phyloP scores from a whole-genome alignment of 2,888 invertebrate species.

The Orthosia gracilis region DNA sequence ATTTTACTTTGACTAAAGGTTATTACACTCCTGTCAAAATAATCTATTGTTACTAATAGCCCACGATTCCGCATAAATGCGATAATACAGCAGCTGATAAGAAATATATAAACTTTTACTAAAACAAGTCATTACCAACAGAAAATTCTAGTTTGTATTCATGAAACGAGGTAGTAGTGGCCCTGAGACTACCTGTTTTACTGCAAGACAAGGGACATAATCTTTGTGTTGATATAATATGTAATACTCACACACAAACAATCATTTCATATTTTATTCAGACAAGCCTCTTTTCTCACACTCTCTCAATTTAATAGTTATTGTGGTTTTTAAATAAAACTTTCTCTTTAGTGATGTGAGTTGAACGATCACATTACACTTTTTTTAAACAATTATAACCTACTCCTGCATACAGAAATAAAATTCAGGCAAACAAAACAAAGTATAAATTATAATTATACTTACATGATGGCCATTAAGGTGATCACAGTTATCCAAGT shows the following conservation, averaged over 20 bases:
- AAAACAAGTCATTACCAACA: constrained; percentile 12
- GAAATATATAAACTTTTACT: constrained; percentile 34
- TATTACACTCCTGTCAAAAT: constrained; percentile 52
- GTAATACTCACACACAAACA: background rate
- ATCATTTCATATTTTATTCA: constrained; percentile 9
- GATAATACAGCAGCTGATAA: constrained; percentile 54
- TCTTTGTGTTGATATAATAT: background rate
- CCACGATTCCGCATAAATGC: constrained; percentile 23
- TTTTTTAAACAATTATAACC: background rate
- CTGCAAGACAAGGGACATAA: background rate
- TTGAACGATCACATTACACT: background rate
- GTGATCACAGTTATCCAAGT: constrained; percentile 89
- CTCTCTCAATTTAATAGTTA: constrained; percentile 3
- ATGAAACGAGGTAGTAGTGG: background rate
- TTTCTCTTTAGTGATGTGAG: constrained; percentile 30
- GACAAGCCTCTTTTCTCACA: constrained; percentile 26
- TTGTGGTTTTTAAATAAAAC: constrained; percentile 9
- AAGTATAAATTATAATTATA: constrained; percentile 34
- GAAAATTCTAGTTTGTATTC: constrained; percentile 20
- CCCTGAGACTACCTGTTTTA: constrained; percentile 5
- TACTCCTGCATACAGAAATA: background rate
- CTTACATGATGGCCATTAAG: constrained; percentile 91
- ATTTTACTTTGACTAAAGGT: constrained; percentile 38
- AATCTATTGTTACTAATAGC: constrained; percentile 49
- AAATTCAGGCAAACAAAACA: background rate